A percentile compares a stretch with the other conserved stretches of the same genome.
phyloP scores from a whole-genome alignment of 1,140 invertebrate genomes.

The Berghia stephanieae region DNA sequence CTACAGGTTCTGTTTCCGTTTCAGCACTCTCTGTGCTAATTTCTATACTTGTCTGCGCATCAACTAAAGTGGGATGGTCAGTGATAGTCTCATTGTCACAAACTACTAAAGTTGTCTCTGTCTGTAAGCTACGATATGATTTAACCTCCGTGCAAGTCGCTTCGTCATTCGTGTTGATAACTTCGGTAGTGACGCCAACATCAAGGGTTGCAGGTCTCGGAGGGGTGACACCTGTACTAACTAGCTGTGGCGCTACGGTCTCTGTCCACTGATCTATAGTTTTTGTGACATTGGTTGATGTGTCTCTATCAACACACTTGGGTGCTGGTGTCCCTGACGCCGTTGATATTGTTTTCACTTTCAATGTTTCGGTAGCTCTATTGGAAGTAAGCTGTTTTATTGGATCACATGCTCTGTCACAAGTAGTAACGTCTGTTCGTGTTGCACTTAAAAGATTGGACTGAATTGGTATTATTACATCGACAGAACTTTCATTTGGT shows the following conservation, averaged over 20 bases:
- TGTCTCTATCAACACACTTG: constrained; percentile 48
- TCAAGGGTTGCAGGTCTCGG: constrained; percentile 51
- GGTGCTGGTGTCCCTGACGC: constrained; percentile 7
- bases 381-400: background rate
- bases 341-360: constrained; percentile 10
- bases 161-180: constrained; percentile 49
- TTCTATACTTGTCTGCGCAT: constrained; percentile 54
- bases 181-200: constrained; percentile 50
- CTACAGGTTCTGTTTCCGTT: constrained; percentile 44
- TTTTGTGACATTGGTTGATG: constrained; percentile 37
- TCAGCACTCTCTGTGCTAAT: constrained; percentile 41
- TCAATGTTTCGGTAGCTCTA: constrained; percentile 27
- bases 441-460: constrained; percentile 14
- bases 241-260: constrained; percentile 44
- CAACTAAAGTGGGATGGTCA: constrained; percentile 41
- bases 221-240: constrained; percentile 56
- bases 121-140: constrained; percentile 43
- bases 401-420: constrained; percentile 22
- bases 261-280: constrained; percentile 53
- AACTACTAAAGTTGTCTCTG: constrained; percentile 46
- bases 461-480: constrained; percentile 16
- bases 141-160: constrained; percentile 52
- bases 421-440: background rate
- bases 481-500: background rate
- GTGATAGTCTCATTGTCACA: constrained; percentile 59